phyloP scores from a whole-genome alignment of 2,888 invertebrate genomes.

The Drepanosiphum platanoidis region DNA sequence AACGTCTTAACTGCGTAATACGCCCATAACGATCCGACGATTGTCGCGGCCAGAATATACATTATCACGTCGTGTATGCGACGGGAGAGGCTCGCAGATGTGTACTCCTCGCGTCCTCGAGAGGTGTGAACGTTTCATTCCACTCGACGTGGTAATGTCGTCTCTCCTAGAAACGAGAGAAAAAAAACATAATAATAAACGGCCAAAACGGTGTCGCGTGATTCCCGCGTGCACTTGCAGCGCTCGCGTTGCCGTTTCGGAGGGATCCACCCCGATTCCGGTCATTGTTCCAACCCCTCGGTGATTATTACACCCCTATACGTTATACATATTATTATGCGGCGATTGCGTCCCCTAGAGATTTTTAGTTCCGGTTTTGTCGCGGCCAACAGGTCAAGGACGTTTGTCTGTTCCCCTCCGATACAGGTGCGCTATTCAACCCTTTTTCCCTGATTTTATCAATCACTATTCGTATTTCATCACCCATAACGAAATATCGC shows the following conservation, averaged over 20 bases:
- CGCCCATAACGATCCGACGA: conserved; percentile 25
- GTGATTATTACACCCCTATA: not conserved
- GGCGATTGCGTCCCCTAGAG: not conserved
- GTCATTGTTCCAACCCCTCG: conserved; percentile 56
- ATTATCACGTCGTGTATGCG: not conserved
- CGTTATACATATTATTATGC: not conserved
- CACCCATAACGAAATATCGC: not conserved
- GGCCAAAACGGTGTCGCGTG: not conserved
- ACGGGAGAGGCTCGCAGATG: conserved; percentile 7
- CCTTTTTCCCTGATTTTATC: conserved; percentile 20
- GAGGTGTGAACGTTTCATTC: conserved; percentile 20
- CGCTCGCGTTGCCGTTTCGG: not conserved
- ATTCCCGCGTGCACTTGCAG: conserved; percentile 14
- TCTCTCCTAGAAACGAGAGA: not conserved
- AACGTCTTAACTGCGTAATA: conserved; percentile 26
- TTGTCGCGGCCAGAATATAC: not conserved
- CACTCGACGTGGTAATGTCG: not conserved
- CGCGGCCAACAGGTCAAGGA: conserved; percentile 46
- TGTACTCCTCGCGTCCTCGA: not conserved
- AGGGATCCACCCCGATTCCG: not conserved
- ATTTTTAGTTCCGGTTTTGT: conserved; percentile 54
- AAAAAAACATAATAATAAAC: not conserved
- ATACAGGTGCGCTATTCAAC: conserved; percentile 38
- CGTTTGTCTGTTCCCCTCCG: conserved; percentile 21
- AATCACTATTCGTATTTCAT: not conserved